Conservation (phyloP, 2,113 vertebrate genomes). For the Pogonocichla stellata region DNA sequence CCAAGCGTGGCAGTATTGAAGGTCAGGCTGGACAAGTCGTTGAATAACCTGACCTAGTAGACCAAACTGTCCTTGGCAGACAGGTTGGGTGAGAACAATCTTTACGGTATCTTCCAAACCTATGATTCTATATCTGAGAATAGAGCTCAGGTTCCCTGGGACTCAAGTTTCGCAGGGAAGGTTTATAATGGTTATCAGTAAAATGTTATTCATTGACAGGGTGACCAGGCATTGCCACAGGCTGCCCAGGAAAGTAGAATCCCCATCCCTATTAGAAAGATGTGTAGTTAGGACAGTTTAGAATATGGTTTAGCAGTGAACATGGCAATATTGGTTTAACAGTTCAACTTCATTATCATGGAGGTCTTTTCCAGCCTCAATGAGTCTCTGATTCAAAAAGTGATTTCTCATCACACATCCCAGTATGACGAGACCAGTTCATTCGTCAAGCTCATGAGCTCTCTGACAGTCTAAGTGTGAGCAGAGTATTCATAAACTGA, state of each 20-base stretch:
- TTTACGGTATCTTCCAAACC: neutral
- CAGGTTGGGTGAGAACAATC: neutral
- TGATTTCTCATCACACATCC: neutral
- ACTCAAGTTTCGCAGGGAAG: neutral
- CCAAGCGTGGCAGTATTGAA: rapidly evolving
- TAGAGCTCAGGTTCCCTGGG: too few relatives aligned
- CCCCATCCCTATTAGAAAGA: neutral
- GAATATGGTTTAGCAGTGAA: neutral
- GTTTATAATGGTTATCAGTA: neutral
- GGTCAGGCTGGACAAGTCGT: neutral
- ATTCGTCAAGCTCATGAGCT: neutral
- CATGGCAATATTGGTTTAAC: neutral
- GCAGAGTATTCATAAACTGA: neutral
- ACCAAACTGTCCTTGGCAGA: neutral
- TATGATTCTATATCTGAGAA: neutral
- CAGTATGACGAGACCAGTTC: neutral
- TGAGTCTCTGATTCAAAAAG: neutral
- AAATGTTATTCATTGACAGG: neutral
- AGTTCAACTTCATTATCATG: neutral
- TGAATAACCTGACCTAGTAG: neutral
- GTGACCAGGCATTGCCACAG: neutral
- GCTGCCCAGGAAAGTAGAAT: neutral
- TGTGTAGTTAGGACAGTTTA: too few relatives aligned
- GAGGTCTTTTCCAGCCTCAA: neutral
- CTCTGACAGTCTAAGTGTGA: neutral